These are phyloP conservation scores for Nestor notabilis DNA, from an alignment of 2,113 vertebrate species.

Conservation along the genomic window DNA sequence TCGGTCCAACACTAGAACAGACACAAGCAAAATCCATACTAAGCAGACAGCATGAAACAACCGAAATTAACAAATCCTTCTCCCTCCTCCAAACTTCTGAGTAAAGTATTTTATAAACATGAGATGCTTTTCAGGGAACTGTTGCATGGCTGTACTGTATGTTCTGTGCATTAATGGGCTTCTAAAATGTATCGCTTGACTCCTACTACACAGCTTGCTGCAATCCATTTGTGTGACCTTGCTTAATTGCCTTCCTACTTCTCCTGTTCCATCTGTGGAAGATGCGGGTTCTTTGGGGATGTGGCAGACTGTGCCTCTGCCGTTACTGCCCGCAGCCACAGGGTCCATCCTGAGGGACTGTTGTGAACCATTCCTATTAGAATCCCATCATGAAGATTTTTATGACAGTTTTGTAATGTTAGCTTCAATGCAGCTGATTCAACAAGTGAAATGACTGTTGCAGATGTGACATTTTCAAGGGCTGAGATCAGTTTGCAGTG, in stretches of 20 bases:
- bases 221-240: neutral
- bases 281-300: neutral
- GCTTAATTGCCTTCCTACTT: neutral
- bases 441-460: neutral
- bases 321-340: neutral
- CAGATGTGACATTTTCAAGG: neutral
- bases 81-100: neutral
- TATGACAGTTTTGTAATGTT: neutral
- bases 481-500: neutral
- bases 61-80: neutral
- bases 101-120: neutral
- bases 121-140: neutral
- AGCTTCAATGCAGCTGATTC: neutral
- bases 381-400: neutral
- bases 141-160: neutral
- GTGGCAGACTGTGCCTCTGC: neutral
- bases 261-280: neutral
- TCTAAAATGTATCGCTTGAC: neutral
- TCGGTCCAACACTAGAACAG: neutral
- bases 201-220: neutral
- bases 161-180: rapidly evolving
- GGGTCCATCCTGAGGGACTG: neutral
- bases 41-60: neutral
- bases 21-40: neutral
- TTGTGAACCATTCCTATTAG: too few species aligned